phyloP scores from a whole-genome alignment of 2,797 vertebrate species.

The Gallinago solitaria region DNA sequence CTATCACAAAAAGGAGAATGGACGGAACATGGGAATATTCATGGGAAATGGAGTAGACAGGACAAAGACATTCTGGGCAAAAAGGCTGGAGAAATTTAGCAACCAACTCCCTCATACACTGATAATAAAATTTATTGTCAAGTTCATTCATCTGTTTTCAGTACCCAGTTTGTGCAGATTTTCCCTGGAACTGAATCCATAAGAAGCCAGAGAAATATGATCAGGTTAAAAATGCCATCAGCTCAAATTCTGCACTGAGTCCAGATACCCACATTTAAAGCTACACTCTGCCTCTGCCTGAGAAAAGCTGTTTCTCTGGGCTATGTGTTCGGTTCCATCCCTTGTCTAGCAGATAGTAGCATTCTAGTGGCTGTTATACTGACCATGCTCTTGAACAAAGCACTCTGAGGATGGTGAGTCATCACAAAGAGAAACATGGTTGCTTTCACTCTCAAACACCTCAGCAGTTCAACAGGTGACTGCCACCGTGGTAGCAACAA shows the following conservation, averaged over 20 bases:
- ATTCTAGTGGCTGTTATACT: not conserved
- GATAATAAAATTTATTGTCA: not conserved
- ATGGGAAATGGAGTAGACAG: too few species aligned
- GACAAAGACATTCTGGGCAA: not conserved
- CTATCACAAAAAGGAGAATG: not conserved
- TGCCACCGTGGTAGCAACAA: not conserved
- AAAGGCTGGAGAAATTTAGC: not conserved
- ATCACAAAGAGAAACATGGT: not conserved
- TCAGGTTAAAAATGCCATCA: not conserved
- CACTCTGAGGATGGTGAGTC: not conserved
- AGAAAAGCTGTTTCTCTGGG: not conserved
- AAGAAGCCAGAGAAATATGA: not conserved
- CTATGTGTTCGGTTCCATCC: not conserved
- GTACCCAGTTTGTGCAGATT: not conserved
- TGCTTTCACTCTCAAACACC: not conserved
- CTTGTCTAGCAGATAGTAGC: not conserved
- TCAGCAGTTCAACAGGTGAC: not conserved
- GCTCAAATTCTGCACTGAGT: not conserved
- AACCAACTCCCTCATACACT: rapidly evolving
- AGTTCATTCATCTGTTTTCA: not conserved
- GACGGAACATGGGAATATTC: too few species aligned
- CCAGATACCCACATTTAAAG: not conserved
- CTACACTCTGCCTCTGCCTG: not conserved
- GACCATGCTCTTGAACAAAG: not conserved
- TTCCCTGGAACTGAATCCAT: not conserved